These are phyloP conservation scores for Tyrannus savana DNA, from an alignment of 2,113 vertebrate species.

Conservation along the genomic window DNA sequence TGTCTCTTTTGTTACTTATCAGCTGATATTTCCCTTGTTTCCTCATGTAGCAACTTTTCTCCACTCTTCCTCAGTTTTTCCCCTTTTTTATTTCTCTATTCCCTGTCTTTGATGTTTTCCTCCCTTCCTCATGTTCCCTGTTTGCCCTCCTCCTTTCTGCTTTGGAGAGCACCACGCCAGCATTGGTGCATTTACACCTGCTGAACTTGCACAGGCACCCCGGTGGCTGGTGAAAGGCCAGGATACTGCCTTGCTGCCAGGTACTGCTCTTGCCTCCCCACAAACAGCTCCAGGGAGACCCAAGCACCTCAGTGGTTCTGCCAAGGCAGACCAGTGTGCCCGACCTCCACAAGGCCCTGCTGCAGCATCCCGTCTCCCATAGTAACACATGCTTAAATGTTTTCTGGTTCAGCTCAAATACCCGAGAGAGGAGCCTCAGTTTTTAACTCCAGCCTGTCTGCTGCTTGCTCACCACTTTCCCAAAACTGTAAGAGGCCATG, in stretches of 20 bases:
- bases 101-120: background rate
- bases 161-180: background rate
- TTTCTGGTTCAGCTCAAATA: background rate
- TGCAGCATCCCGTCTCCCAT: background rate
- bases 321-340: background rate
- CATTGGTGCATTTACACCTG: background rate
- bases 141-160: background rate
- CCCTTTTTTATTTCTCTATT: background rate
- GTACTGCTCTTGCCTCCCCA: background rate
- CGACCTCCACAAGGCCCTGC: fast-evolving
- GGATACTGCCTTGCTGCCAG: background rate
- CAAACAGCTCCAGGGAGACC: background rate
- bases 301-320: background rate
- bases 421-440: background rate
- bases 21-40: background rate
- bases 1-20: background rate
- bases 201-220: background rate
- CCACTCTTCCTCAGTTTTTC: background rate
- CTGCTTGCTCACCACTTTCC: background rate
- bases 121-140: background rate
- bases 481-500: background rate
- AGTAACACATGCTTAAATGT: background rate
- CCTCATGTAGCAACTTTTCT: background rate
- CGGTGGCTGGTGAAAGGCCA: background rate
- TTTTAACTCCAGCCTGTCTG: background rate